Evolutionary conservation across 2,797 vertebrate genomes (phyloP).

Genomic region (Melanotaenia maccullochi): DNA sequence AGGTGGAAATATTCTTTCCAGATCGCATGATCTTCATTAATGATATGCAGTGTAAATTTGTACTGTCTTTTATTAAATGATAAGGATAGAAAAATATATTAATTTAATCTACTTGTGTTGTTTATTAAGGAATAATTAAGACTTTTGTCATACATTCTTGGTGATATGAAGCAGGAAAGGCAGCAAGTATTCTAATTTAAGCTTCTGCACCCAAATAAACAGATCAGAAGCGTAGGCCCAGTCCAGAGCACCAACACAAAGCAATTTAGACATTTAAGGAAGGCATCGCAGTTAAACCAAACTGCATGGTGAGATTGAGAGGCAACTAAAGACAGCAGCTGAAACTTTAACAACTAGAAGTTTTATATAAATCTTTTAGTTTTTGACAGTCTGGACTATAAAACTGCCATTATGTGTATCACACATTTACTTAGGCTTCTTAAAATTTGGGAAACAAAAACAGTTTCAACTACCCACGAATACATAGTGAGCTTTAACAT

Average conservation of each 20-base stretch:
- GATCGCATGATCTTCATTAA: constrained; percentile 18
- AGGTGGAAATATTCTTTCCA: constrained; percentile 12
- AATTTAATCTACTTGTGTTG: constrained; percentile 1
- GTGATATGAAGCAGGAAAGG: not conserved
- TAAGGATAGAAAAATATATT: constrained; percentile 9
- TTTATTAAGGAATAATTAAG: constrained; percentile 5
- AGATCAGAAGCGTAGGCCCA: constrained; percentile 5
- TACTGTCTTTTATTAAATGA: constrained; percentile 18
- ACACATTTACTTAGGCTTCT: not conserved
- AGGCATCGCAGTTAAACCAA: not conserved
- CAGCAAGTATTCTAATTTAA: not conserved
- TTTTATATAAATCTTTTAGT: not conserved
- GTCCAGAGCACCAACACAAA: not conserved
- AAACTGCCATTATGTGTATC: not conserved
- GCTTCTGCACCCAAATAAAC: not conserved
- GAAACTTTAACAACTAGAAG: not conserved
- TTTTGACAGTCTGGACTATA: not conserved
- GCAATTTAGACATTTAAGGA: not conserved
- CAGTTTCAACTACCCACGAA: not conserved
- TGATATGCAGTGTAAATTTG: constrained; percentile 30
- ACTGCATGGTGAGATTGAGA: not conserved
- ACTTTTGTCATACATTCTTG: constrained; percentile 1
- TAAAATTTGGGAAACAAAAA: not conserved
- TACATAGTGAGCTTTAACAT: not conserved
- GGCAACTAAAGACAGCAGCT: not conserved